Base-by-base conservation (phyloP, 1,140 invertebrate genomes). In the Panagrolaimus sp. region DNA sequence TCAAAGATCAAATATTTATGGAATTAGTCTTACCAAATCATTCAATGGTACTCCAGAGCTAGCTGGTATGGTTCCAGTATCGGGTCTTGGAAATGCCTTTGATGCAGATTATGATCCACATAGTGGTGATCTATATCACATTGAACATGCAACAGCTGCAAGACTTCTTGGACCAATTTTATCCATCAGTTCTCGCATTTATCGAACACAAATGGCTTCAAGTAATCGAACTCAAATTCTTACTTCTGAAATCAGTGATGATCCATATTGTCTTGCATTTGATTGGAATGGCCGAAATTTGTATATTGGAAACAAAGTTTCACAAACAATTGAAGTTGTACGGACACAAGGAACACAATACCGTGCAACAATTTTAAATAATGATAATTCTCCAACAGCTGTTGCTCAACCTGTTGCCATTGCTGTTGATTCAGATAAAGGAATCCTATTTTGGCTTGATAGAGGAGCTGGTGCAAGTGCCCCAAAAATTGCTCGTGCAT, bases 241-340 rank as follows among this genome's bases (percentile, higher is more conserved):
- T 0, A 53, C 86, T 86, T 77, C 87, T n/a, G 63, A 64, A 64
- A 1, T 64, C 23, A 11, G n/a, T 1, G 44, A 53, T 66, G 47
- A 48, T 27, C 45, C 25, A 20, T 92, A 91, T 51, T 88, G 91
- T 0, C 88, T 98, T 42, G 93, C 93, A 0, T 91, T 96, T 79
- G 95, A 98, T 82, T 97, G 94, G 93, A 86, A 97, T 38, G 93
- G 93, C 9, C 86, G 93, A 46, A 98, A 98, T 84, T 82, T 98
- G 8, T 97, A 91, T 80, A 89, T 97, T 75, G 93, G 92, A 11
- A 97, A 97, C 80, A 88, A 90, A 20, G 87, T 90, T 47, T 91
- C 92, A 9, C 91, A 91, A 27, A 95, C 94, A 71, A 92, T 98
- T 68, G 93, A 96, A 85, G 89, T 93, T 0, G 88, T 98, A 2